These are phyloP conservation scores for Cebus imitator DNA, from an alignment of 2,113 vertebrate species.

Conservation along the genomic window DNA sequence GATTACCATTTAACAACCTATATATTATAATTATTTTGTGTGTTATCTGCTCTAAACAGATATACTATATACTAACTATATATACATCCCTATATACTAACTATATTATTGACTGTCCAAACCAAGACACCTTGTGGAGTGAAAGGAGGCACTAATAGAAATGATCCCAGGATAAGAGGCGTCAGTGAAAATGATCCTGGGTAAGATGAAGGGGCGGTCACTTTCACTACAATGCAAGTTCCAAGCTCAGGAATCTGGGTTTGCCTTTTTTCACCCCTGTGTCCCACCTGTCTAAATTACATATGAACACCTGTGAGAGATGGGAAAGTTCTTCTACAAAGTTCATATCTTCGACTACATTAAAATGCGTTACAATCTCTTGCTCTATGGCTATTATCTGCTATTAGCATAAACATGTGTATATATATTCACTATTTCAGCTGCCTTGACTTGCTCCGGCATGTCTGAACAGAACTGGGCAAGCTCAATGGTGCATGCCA, in stretches of 20 bases:
- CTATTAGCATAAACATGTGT: no score
- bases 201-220: neutral
- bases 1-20: neutral
- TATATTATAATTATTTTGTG: neutral
- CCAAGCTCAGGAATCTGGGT: neutral
- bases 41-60: neutral
- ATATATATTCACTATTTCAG: no score
- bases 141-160: neutral
- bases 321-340: no score
- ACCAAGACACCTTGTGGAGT: neutral
- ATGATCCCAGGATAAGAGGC: neutral
- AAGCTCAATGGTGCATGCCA: no score
- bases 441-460: no score
- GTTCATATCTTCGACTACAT: no score
- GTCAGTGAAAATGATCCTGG: neutral
- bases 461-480: no score
- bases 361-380: no score
- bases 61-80: no score
- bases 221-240: neutral
- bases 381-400: no score
- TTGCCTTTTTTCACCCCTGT: neutral
- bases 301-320: neutral
- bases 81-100: neutral
- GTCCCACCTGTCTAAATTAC: neutral
- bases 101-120: neutral